Evolutionary conservation across 2,888 invertebrate species (phyloP), one percentile per base, ranked within the genome.

Genomic region (Thalpophila matura): DNA sequence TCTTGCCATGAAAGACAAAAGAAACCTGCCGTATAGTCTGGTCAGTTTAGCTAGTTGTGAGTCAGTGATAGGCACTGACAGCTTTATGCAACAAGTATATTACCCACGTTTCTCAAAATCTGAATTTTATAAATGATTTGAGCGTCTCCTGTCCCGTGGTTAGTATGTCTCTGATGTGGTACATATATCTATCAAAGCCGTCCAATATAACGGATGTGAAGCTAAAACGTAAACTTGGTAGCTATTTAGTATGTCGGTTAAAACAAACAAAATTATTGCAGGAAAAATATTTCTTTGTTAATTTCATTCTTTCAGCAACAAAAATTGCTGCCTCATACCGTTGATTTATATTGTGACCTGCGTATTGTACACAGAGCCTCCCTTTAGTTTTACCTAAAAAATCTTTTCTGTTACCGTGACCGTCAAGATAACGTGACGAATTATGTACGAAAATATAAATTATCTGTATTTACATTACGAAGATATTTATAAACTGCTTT

Each of bases 101-200:
- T n/a, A n/a, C n/a, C n/a, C n/a, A n/a, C n/a, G n/a, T n/a, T n/a
- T n/a, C n/a, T n/a, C n/a, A n/a, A n/a, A n/a, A n/a, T n/a, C n/a
- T n/a, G n/a, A n/a, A n/a, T n/a, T n/a, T n/a, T n/a, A n/a, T n/a
- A n/a, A n/a, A n/a, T n/a, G n/a, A n/a, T n/a, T n/a, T n/a, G n/a
- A n/a, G n/a, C n/a, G n/a, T n/a, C n/a, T n/a, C n/a, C n/a, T n/a
- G n/a, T n/a, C n/a, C n/a, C n/a, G n/a, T n/a, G n/a, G n/a, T n/a
- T n/a, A n/a, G n/a, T n/a, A n/a, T n/a, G n/a, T n/a, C n/a, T n/a
- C n/a, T n/a, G n/a, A n/a, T n/a, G n/a, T n/a, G n/a, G 60, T 64
- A 51, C 43, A 58, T 63, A 61, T 42, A 77, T 71, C 71, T 76
- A 18, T 61, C 51, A 33, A 45, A 62, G 26, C 37, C 71, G 60